Evolutionary conservation across 1,140 invertebrate genomes (phyloP).

Genomic region (Chironomus tepperi): DNA sequence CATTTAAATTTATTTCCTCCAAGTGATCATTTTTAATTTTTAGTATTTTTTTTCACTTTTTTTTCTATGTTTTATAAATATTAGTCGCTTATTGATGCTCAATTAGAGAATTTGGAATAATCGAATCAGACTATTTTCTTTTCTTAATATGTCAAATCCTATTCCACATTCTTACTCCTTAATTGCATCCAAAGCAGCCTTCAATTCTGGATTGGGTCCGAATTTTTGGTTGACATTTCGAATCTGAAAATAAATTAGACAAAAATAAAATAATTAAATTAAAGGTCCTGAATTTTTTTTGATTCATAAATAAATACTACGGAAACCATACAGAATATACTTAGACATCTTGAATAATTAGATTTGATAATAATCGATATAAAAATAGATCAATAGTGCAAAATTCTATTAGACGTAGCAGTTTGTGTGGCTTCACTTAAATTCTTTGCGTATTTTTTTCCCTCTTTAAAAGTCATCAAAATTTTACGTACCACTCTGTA

Average conservation of each 20-base stretch:
- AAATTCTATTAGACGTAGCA: too few relatives aligned
- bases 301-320: too few relatives aligned
- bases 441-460: too few relatives aligned
- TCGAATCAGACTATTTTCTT: neutral
- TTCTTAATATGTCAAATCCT: neutral
- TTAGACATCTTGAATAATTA: too few relatives aligned
- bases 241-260: neutral
- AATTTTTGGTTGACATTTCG: neutral
- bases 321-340: too few relatives aligned
- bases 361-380: too few relatives aligned
- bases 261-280: neutral
- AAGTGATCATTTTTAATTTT: neutral
- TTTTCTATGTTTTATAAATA: neutral
- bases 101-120: neutral
- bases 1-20: neutral
- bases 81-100: neutral
- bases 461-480: too few relatives aligned
- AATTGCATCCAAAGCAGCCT: neutral
- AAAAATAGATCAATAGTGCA: too few relatives aligned
- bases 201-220: neutral
- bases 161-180: neutral
- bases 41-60: neutral
- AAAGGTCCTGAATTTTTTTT: too few relatives aligned
- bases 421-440: too few relatives aligned
- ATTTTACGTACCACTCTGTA: too few relatives aligned